These are phyloP conservation scores for Drosophila truncata DNA, from an alignment of 1,140 invertebrate genomes.

Conservation along the genomic window DNA sequence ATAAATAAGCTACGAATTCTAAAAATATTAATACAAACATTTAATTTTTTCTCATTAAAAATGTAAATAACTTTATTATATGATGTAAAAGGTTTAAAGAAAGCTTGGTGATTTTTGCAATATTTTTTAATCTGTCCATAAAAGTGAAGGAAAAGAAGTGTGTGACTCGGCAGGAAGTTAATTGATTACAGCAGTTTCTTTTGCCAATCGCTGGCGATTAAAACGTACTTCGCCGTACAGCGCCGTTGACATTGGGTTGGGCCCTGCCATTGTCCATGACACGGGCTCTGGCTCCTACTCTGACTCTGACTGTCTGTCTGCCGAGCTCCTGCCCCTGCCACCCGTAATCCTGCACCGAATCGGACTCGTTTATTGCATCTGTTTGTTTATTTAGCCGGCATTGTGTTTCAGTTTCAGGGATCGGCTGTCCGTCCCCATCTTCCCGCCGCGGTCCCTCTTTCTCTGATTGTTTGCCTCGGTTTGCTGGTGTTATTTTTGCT, in stretches of 20 bases:
- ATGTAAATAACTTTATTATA: not conserved
- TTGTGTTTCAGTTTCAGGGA: slow-evolving; percentile 74
- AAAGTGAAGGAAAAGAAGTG: slow-evolving; percentile 4
- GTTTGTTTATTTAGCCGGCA: slow-evolving; percentile 77
- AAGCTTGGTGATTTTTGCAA: not conserved
- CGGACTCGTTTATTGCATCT: slow-evolving; percentile 55
- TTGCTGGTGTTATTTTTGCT: slow-evolving; percentile 37
- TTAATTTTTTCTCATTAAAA: not conserved
- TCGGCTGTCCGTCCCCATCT: slow-evolving; percentile 34
- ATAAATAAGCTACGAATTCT: no score
- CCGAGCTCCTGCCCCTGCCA: slow-evolving; percentile 1
- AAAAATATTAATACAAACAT: not conserved
- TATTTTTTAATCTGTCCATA: slow-evolving; percentile 8
- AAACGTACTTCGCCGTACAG: slow-evolving; percentile 22
- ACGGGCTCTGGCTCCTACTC: not conserved
- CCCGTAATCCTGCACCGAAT: slow-evolving; percentile 41
- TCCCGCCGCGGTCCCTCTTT: not conserved
- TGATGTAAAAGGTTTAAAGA: not conserved
- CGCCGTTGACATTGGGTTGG: slow-evolving; percentile 35
- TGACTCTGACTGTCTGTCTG: slow-evolving; percentile 21
- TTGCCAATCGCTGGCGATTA: slow-evolving; percentile 30
- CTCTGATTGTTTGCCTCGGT: slow-evolving; percentile 60
- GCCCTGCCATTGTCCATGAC: slow-evolving; percentile 26
- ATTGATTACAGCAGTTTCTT: slow-evolving; percentile 41
- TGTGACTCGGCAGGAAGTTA: slow-evolving; percentile 18